These are phyloP conservation scores for Subacronicta megacephala DNA, from an alignment of 2,888 invertebrate species.

Conservation along the genomic window DNA sequence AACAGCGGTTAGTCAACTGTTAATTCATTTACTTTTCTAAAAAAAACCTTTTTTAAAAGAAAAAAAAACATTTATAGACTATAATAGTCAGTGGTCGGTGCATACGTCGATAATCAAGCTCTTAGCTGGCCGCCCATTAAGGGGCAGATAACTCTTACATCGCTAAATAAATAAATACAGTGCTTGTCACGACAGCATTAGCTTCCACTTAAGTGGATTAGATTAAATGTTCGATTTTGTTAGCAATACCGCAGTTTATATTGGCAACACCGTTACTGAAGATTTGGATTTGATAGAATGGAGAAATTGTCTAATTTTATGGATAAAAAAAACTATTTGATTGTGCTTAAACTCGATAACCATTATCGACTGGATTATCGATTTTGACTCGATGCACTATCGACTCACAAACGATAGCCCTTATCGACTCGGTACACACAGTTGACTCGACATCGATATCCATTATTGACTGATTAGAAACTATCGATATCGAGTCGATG, in stretches of 20 bases:
- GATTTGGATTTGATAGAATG: conserved; percentile 43
- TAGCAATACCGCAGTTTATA: conserved; percentile 49
- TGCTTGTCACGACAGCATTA: conserved; percentile 79
- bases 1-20: too few species aligned
- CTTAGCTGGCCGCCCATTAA: conserved; percentile 80
- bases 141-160: conserved; percentile 70
- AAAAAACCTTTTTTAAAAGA: too few species aligned
- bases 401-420: too few species aligned
- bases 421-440: too few species aligned
- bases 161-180: conserved; percentile 74
- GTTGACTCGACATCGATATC: too few species aligned
- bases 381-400: too few species aligned
- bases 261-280: conserved; percentile 44
- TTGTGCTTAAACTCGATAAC: too few species aligned
- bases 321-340: too few species aligned
- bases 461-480: too few species aligned
- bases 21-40: too few species aligned
- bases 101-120: conserved; percentile 69
- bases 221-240: conserved; percentile 68
- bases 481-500: too few species aligned
- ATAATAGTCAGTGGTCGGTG: conserved; percentile 37
- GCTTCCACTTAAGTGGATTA: conserved; percentile 82
- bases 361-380: too few species aligned
- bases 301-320: conserved; percentile 31
- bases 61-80: not conserved